These are phyloP conservation scores for Ophonus ardosiacus DNA, from an alignment of 2,888 invertebrate species.

Conservation along the genomic window DNA sequence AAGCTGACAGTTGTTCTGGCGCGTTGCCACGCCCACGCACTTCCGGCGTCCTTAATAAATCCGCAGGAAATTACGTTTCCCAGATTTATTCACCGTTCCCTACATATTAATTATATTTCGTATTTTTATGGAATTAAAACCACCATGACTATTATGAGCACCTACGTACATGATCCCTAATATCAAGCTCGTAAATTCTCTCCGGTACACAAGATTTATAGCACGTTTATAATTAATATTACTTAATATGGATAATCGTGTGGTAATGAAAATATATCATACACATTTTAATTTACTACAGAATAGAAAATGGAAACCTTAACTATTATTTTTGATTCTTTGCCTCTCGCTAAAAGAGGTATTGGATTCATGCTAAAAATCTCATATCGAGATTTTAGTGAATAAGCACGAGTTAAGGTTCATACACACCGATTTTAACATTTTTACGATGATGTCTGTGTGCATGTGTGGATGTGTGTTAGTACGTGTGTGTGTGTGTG, in stretches of 20 bases:
- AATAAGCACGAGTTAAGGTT: too few species aligned
- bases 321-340: too few species aligned
- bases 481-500: too few species aligned
- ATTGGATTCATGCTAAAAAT: too few species aligned
- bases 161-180: not conserved
- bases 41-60: slow-evolving; percentile 52
- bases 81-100: slow-evolving; percentile 47
- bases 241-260: not conserved
- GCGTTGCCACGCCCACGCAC: slow-evolving; percentile 38
- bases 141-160: not conserved
- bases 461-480: too few species aligned
- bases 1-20: slow-evolving; percentile 58
- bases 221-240: not conserved
- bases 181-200: not conserved
- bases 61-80: slow-evolving; percentile 53
- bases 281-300: too few species aligned
- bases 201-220: not conserved
- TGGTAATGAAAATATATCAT: too few species aligned
- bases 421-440: too few species aligned
- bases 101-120: slow-evolving; percentile 50
- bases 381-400: too few species aligned
- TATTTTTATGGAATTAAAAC: slow-evolving; percentile 9
- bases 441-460: too few species aligned
- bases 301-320: too few species aligned
- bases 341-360: too few species aligned